These are phyloP conservation scores for Colossoma macropomum DNA, from an alignment of 2,113 vertebrate species.

Conservation along the genomic window DNA sequence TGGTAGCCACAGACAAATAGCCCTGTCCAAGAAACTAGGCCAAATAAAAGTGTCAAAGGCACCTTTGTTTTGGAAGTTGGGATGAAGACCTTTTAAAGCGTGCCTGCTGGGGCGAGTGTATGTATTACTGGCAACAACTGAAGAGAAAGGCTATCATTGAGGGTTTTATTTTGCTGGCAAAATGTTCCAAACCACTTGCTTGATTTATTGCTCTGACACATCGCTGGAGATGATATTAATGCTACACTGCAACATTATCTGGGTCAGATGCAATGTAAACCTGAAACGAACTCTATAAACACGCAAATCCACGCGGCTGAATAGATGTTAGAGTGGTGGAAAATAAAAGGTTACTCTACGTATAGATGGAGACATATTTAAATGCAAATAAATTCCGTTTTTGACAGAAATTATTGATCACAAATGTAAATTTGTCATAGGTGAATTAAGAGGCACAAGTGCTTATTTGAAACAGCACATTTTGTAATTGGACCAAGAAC, in stretches of 20 bases:
- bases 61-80: constrained; percentile 12
- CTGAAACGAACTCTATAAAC: background rate
- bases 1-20: background rate
- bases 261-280: constrained; percentile 21
- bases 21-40: constrained; percentile 9
- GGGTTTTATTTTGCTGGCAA: background rate
- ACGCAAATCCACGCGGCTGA: background rate
- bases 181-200: background rate
- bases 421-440: background rate
- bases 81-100: background rate
- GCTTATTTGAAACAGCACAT: no score
- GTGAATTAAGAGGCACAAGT: background rate
- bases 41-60: constrained; percentile 16
- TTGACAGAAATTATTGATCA: no score
- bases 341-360: no score
- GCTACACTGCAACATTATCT: background rate
- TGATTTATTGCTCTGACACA: constrained; percentile 37
- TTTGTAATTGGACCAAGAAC: no score
- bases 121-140: background rate
- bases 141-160: background rate
- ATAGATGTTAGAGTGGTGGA: background rate
- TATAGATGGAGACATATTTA: background rate
- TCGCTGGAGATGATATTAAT: constrained; percentile 29
- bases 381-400: background rate
- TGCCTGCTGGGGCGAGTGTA: background rate